These are phyloP conservation scores for Drosophila heteroneura DNA, from an alignment of 2,888 invertebrate genomes.

Conservation along the genomic window DNA sequence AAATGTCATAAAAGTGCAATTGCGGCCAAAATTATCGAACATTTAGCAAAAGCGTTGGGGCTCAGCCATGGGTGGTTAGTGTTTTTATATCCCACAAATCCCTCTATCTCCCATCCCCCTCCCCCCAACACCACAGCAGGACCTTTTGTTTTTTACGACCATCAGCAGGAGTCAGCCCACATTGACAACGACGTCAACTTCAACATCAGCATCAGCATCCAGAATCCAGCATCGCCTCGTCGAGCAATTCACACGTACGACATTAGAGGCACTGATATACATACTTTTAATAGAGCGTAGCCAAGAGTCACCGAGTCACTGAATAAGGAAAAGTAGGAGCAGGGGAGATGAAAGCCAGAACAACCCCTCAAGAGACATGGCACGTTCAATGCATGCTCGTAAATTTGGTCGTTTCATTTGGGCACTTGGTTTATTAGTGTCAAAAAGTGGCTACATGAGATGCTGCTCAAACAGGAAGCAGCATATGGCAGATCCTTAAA, in stretches of 20 bases:
- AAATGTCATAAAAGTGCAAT: constrained; percentile 77
- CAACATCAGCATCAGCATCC: constrained; percentile 13
- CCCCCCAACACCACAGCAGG: constrained; percentile 1
- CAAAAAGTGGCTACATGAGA: constrained; percentile 29
- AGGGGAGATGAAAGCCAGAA: neutral
- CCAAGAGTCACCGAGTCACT: constrained; percentile 11
- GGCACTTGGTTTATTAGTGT: constrained; percentile 55
- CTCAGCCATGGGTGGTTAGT: constrained; percentile 67
- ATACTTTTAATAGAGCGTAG: constrained; percentile 55
- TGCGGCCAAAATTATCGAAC: constrained; percentile 79
- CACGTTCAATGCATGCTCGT: constrained; percentile 49
- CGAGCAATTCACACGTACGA: constrained; percentile 70
- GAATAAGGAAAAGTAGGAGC: neutral
- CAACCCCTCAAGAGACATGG: constrained; percentile 34
- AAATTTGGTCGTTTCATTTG: constrained; percentile 38
- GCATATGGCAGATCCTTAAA: constrained; percentile 44
- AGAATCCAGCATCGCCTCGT: constrained; percentile 28
- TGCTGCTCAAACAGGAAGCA: constrained; percentile 8
- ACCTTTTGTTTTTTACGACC: constrained; percentile 63
- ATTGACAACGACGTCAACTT: constrained; percentile 15
- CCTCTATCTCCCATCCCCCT: neutral
- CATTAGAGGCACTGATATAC: constrained; percentile 76
- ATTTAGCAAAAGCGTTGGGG: constrained; percentile 74
- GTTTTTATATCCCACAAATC: constrained; percentile 50
- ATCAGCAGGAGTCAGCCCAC: constrained; percentile 56